Evolutionary conservation across 2,797 vertebrate species (phyloP).

Genomic region (Myotis vivesi): DNA sequence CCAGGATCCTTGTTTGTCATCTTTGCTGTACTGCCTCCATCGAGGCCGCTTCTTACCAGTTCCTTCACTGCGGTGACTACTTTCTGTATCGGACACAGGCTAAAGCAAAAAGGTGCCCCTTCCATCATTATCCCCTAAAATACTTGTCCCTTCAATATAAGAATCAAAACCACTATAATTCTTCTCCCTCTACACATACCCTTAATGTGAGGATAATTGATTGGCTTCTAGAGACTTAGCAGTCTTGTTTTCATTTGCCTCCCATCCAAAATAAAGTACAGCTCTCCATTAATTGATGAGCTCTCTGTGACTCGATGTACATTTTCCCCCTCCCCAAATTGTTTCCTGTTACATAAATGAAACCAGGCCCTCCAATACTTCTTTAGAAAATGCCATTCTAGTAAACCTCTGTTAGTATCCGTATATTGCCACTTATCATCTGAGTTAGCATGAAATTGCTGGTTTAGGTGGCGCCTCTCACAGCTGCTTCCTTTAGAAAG

Average conservation of each 20-base stretch:
- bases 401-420: background rate
- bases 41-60: constrained; percentile 55
- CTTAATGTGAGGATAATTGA: background rate
- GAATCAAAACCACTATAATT: background rate
- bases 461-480: background rate
- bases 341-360: background rate
- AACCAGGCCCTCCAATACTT: background rate
- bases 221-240: background rate
- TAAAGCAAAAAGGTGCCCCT: background rate
- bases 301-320: background rate
- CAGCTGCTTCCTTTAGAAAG: background rate
- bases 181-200: background rate
- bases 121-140: background rate
- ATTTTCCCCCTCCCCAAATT: background rate
- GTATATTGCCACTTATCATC: background rate
- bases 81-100: constrained; percentile 7
- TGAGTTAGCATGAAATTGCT: background rate
- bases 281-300: background rate
- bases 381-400: background rate
- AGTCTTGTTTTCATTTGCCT: background rate
- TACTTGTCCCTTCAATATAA: background rate
- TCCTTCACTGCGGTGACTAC: background rate
- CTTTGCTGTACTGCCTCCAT: constrained; percentile 44
- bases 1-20: constrained; percentile 70
- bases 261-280: background rate